Conservation (phyloP, 2,888 invertebrate genomes). For the Coronaproctus castanopsis region DNA sequence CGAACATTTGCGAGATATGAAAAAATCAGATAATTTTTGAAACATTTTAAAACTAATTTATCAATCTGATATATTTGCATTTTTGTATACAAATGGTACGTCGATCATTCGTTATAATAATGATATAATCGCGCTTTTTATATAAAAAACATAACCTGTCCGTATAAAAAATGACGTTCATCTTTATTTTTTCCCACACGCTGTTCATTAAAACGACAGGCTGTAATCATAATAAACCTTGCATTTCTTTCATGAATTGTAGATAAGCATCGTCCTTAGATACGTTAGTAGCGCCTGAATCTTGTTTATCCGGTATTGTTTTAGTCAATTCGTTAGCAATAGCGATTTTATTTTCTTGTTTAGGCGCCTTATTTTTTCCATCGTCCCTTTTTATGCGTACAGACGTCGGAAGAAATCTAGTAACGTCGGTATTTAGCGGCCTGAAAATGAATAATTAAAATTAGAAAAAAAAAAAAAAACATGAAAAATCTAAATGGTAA, state of each 20-base stretch:
- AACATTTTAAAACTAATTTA: too few species aligned
- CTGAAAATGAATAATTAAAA: too few species aligned
- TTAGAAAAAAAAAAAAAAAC: constrained; percentile 8
- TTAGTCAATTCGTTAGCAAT: constrained; percentile 9
- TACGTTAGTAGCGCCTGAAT: constrained; percentile 11
- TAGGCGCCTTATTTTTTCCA: constrained; percentile 13
- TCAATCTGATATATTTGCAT: too few species aligned
- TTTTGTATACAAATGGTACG: too few species aligned
- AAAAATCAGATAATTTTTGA: too few species aligned
- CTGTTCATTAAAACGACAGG: too few species aligned
- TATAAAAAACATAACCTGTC: too few species aligned
- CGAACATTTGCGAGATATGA: too few species aligned
- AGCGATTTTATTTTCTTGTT: constrained; percentile 11
- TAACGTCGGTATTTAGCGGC: constrained; percentile 82
- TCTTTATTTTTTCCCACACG: too few species aligned
- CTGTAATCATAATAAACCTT: constrained; percentile 68
- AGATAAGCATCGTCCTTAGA: constrained; percentile 96
- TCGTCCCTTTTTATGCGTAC: constrained; percentile 76
- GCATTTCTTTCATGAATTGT: constrained; percentile 98
- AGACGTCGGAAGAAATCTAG: constrained; percentile 83
- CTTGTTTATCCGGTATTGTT: constrained; percentile 12
- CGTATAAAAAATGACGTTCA: too few species aligned
- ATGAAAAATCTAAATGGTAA: neutral
- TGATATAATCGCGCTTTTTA: too few species aligned
- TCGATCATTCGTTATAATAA: too few species aligned